phyloP scores from a whole-genome alignment of 2,797 vertebrate species.

The Jordanella pulchra region DNA sequence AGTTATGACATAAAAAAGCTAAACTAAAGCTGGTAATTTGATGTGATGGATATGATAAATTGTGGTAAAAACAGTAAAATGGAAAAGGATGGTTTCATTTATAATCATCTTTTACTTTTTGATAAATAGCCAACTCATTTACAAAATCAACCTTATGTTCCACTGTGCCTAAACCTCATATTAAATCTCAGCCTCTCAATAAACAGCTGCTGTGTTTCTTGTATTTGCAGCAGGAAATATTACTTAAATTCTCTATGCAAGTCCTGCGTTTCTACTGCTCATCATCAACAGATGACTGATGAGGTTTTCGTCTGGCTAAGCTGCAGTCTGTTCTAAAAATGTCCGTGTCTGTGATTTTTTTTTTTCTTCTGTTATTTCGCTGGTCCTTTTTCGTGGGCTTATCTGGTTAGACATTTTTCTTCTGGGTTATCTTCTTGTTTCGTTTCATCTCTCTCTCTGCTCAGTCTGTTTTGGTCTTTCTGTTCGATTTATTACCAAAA shows the following conservation, averaged over 20 bases:
- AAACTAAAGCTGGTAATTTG: neutral
- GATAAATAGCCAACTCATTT: slow-evolving; percentile 6
- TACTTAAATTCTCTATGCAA: slow-evolving; percentile 69
- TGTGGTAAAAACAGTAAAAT: neutral
- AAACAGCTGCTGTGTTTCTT: slow-evolving; percentile 45
- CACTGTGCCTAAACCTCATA: slow-evolving; percentile 25
- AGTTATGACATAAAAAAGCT: neutral
- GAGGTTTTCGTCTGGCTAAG: slow-evolving; percentile 10
- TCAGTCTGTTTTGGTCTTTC: slow-evolving; percentile 51
- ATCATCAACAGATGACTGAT: slow-evolving; percentile 7
- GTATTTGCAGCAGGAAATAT: slow-evolving; percentile 50
- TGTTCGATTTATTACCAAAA: slow-evolving; percentile 49
- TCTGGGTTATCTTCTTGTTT: slow-evolving; percentile 30
- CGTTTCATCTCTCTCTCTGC: slow-evolving; percentile 57
- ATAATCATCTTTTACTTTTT: neutral
- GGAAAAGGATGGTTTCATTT: neutral
- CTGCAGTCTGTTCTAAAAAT: slow-evolving; percentile 21
- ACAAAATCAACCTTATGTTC: slow-evolving; percentile 14
- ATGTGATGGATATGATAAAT: neutral
- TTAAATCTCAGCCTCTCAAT: slow-evolving; percentile 34
- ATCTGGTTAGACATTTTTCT: neutral
- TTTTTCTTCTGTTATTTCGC: slow-evolving; percentile 31
- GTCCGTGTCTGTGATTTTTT: slow-evolving; percentile 36
- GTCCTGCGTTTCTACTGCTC: slow-evolving; percentile 48
- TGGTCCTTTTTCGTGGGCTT: slow-evolving; percentile 20